Percentiles rank a stretch among this genome's conserved stretches.
phyloP scores from a whole-genome alignment of 2,797 vertebrate genomes.

The Rhodeus uyekii region DNA sequence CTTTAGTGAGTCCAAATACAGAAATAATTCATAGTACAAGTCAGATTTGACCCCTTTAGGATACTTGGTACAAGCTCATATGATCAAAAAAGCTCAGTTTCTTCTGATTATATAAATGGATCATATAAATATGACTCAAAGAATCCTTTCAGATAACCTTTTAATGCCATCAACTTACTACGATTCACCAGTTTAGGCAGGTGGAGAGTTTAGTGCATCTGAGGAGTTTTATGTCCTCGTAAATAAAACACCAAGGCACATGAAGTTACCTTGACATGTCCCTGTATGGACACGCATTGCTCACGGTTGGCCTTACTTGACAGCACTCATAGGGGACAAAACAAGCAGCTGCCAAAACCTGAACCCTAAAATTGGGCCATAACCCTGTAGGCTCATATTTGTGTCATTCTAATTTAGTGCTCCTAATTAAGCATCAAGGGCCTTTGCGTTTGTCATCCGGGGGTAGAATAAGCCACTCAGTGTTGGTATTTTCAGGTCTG shows the following conservation, averaged over 20 bases:
- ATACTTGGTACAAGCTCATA: background rate
- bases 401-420: slow-evolving; percentile 59
- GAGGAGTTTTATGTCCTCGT: slow-evolving; percentile 4
- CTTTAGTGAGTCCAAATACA: background rate
- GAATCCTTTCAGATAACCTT: background rate
- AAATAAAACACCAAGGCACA: slow-evolving; percentile 17
- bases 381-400: slow-evolving; percentile 57
- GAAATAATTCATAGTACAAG: background rate
- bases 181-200: background rate
- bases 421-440: slow-evolving; percentile 57
- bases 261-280: slow-evolving; percentile 37
- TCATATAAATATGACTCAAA: background rate
- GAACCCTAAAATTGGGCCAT: slow-evolving; percentile 54
- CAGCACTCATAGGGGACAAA: slow-evolving; percentile 44
- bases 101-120: background rate
- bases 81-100: background rate
- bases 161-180: background rate
- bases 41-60: background rate
- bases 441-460: slow-evolving; percentile 49
- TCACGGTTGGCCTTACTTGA: slow-evolving; percentile 51
- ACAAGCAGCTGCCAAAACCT: slow-evolving; percentile 39
- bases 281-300: slow-evolving; percentile 29
- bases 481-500: slow-evolving; percentile 49
- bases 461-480: slow-evolving; percentile 44
- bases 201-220: background rate